Percentiles rank a stretch among this genome's conserved stretches.
These are phyloP conservation scores for Gymnarchus niloticus DNA, from an alignment of 2,113 vertebrate species.

Conservation along the genomic window DNA sequence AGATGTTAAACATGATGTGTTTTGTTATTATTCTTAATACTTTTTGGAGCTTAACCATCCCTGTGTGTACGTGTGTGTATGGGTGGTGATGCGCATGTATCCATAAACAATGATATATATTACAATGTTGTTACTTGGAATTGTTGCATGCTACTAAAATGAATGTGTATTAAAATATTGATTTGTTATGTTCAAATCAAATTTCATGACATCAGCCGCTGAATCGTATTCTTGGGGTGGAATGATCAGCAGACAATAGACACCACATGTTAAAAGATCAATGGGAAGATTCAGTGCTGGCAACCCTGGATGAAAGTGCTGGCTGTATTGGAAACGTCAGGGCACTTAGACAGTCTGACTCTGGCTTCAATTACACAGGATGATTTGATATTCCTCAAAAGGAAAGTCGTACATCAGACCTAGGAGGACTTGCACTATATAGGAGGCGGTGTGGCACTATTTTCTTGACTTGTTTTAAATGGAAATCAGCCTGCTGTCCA, in stretches of 20 bases:
- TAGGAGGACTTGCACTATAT: conserved; percentile 52
- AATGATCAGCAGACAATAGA: conserved; percentile 60
- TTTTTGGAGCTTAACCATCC: not conserved
- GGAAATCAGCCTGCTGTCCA: not conserved
- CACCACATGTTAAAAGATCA: conserved; percentile 55
- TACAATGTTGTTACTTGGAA: not conserved
- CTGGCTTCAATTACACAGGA: conserved; percentile 75
- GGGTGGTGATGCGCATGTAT: not conserved
- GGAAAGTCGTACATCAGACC: conserved; percentile 54
- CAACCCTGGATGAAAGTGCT: conserved; percentile 50
- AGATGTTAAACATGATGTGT: not conserved
- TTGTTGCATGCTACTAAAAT: not conserved
- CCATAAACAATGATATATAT: not conserved
- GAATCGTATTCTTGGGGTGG: not conserved
- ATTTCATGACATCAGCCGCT: not conserved
- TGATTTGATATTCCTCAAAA: conserved; percentile 69
- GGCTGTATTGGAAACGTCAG: conserved; percentile 58
- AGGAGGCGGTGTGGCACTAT: conserved; percentile 54
- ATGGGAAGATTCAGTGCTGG: conserved; percentile 53
- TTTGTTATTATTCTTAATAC: not conserved
- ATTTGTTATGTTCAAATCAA: not conserved
- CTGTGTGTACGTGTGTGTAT: not conserved
- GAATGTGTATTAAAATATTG: not conserved
- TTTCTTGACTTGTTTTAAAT: conserved; percentile 36
- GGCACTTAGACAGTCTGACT: conserved; percentile 59